These are phyloP conservation scores for Nomada fabriciana DNA, from an alignment of 2,888 invertebrate genomes.

Conservation along the genomic window DNA sequence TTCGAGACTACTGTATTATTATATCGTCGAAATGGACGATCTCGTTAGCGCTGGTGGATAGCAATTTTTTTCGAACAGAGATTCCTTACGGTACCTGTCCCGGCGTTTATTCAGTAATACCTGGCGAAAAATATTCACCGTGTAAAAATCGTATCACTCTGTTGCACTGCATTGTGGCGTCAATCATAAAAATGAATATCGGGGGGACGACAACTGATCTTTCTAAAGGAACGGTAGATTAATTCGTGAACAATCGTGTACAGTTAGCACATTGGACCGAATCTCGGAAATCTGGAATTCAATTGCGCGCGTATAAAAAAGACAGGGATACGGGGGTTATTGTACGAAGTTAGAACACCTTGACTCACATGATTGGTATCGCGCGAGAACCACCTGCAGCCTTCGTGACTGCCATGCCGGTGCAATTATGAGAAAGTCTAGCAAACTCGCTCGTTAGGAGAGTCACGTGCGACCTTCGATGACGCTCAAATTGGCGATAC, in stretches of 20 bases:
- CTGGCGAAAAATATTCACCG: background rate
- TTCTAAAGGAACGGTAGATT: constrained; percentile 41
- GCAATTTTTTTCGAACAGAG: constrained; percentile 17
- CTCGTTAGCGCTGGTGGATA: constrained; percentile 35
- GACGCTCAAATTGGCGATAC: constrained; percentile 41
- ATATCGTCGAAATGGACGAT: constrained; percentile 22
- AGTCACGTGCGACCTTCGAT: constrained; percentile 55
- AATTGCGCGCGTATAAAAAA: constrained; percentile 11
- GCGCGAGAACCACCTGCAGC: constrained; percentile 49
- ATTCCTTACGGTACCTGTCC: constrained; percentile 43
- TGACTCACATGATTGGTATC: constrained; percentile 57
- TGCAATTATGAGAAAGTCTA: constrained; percentile 64
- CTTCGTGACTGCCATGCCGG: constrained; percentile 53
- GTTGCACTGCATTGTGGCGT: background rate
- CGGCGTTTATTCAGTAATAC: constrained; percentile 22
- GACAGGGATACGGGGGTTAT: constrained; percentile 3
- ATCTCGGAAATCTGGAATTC: constrained; percentile 27
- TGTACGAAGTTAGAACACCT: constrained; percentile 36
- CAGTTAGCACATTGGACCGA: constrained; percentile 30
- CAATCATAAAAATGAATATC: background rate
- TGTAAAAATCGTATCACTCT: background rate
- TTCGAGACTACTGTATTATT: constrained; percentile 29
- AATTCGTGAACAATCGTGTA: constrained; percentile 33
- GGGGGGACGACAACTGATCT: background rate
- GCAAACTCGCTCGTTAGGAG: constrained; percentile 43